A percentile compares a stretch with the other conserved stretches of the same genome.
These are phyloP conservation scores for Himalopsyche tibetana DNA, from an alignment of 2,888 invertebrate genomes.

Conservation along the genomic window DNA sequence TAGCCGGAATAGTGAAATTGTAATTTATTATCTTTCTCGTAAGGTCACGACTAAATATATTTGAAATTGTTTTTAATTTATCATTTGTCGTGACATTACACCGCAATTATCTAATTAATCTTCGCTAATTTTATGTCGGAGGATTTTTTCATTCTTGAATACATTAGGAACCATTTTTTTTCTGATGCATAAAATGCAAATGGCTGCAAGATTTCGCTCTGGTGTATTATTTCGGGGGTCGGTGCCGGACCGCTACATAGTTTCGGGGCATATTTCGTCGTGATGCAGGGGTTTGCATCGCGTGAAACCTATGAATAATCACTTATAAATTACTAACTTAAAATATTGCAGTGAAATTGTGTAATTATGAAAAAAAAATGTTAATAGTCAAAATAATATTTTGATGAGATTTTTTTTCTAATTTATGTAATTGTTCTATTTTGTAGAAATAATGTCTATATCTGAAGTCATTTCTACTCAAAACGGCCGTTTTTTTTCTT, in stretches of 20 bases:
- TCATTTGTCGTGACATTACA: not conserved
- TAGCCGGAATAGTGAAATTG: not conserved
- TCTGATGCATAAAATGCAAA: not conserved
- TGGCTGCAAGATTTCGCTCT: constrained; percentile 4
- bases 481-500: too few relatives aligned
- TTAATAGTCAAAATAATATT: too few relatives aligned
- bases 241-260: constrained; percentile 35
- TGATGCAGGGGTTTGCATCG: constrained; percentile 4
- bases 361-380: too few relatives aligned
- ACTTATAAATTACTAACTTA: too few relatives aligned
- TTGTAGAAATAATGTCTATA: too few relatives aligned
- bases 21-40: not conserved
- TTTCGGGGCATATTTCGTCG: constrained; percentile 32
- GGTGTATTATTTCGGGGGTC: constrained; percentile 35
- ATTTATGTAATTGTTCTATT: too few relatives aligned
- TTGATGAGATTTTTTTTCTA: too few relatives aligned
- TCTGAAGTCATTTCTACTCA: too few relatives aligned
- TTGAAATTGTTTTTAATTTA: constrained; percentile 8
- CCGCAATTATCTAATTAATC: not conserved
- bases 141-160: constrained; percentile 5
- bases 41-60: not conserved
- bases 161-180: constrained; percentile 21
- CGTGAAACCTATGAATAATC: too few relatives aligned
- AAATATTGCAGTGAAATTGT: too few relatives aligned
- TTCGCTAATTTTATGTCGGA: constrained; percentile 20